Evolutionary conservation across 2,797 vertebrate genomes (phyloP).

Genomic region (Pseudomugil gertrudae): DNA sequence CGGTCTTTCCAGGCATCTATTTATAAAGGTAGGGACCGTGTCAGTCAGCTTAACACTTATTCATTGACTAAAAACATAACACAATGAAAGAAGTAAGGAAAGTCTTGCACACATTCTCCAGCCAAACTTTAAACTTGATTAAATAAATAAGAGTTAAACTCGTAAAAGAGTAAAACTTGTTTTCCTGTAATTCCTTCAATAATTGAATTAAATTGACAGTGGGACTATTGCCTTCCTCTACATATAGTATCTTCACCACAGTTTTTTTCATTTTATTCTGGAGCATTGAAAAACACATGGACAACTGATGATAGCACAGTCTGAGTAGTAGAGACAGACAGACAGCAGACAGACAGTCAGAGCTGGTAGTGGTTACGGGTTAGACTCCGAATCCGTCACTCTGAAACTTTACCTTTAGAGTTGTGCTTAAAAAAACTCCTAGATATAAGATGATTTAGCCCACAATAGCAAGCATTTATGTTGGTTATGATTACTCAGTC

Average conservation of each 20-base stretch:
- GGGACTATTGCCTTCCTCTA: not conserved
- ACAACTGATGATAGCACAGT: not conserved
- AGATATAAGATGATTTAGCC: not conserved
- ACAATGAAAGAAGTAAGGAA: not conserved
- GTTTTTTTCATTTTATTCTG: too few species aligned
- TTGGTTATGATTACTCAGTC: not conserved
- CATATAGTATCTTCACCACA: not conserved
- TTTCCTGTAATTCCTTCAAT: not conserved
- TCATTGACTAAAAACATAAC: not conserved
- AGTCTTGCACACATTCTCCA: not conserved
- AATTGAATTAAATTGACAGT: not conserved
- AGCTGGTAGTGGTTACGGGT: not conserved
- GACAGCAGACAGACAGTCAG: not conserved
- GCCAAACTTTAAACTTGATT: not conserved
- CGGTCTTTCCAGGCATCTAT: not conserved
- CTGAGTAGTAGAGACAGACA: not conserved
- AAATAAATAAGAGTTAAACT: too few species aligned
- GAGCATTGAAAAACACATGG: not conserved
- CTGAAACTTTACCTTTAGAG: slow-evolving; percentile 7
- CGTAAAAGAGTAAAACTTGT: too few species aligned
- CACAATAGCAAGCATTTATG: not conserved
- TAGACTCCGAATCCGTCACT: not conserved
- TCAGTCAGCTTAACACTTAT: not conserved
- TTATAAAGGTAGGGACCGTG: not conserved
- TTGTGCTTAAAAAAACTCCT: not conserved